Conservation (phyloP, 2,797 vertebrate species). For the Phaenicophaeus curvirostris region DNA sequence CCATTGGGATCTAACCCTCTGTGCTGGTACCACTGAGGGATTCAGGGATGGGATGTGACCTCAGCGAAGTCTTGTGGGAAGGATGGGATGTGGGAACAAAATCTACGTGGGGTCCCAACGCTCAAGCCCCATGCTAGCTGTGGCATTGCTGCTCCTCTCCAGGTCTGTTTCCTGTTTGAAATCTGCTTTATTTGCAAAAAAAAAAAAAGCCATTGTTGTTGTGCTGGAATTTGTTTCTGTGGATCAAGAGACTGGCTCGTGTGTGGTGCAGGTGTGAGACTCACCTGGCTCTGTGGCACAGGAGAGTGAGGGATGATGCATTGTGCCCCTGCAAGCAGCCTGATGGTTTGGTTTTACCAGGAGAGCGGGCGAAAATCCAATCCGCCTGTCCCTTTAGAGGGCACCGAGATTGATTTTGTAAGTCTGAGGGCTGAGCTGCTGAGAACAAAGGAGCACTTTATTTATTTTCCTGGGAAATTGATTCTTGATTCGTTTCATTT, state of each 20-base stretch:
- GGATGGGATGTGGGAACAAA: not conserved
- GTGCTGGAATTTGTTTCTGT: not conserved
- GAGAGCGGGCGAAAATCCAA: not conserved
- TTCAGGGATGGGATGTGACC: not conserved
- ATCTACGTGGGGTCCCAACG: not conserved
- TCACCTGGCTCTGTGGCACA: accelerated
- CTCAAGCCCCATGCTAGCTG: not conserved
- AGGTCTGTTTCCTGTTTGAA: not conserved
- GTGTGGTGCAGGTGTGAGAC: accelerated
- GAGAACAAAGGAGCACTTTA: not conserved
- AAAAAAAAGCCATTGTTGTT: accelerated
- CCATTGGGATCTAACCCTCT: not conserved
- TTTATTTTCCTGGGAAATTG: not conserved
- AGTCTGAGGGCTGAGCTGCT: not conserved
- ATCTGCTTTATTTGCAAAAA: not conserved
- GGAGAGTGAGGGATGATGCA: not conserved
- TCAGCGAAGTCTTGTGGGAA: accelerated
- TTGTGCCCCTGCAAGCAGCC: not conserved
- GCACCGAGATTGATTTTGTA: not conserved
- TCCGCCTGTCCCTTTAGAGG: not conserved
- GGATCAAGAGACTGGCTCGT: not conserved
- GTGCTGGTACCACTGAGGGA: not conserved
- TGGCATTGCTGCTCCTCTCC: not conserved
- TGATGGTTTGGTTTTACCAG: not conserved
- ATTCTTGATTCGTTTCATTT: not conserved